Evolutionary conservation across 2,113 vertebrate species (phyloP), one percentile per base, ranked within the genome.

Genomic region (Urocitellus parryii): DNA sequence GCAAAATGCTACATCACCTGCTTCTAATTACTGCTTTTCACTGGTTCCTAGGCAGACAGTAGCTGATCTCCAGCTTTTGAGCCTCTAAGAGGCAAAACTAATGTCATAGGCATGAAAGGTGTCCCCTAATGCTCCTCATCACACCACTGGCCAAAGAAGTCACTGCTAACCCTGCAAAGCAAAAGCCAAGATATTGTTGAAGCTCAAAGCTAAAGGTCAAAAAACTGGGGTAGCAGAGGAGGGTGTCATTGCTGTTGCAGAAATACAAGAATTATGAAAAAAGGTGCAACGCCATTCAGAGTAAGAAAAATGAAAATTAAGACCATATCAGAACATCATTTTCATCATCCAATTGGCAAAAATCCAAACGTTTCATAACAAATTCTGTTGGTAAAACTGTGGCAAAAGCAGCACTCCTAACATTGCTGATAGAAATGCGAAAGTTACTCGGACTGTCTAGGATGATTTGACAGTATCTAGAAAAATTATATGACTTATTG

Each of bases 311-410:
- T 16, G 45, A 84, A 82, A 53, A 82, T 95, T 45, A 63, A 51
- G 95, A 95, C 86, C 90, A 61, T 51, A 27, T 18, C 20, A 29
- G 29, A 32, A 45, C 16, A 80, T 94, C 65, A 80, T 92, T 92
- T 16, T 95, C 68, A 89, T 94, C 48, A 74, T 53, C 68, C 58
- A 82, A 9, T 27, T 91, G 88, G 42, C 86, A 88, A 96, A 68
- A 89, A n/a, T 61, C 70, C 76, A 74, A 58, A 85, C 22, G 56
- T 76, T 42, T 70, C 56, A 39, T 32, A 48, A 37, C n/a, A 25
- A 14, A 74, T 77, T 76, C 74, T 88, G 4, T 63, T 92, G 65
- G 16, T 85, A 42, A 88, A 20, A 83, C 58, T 94, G 37, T 9
- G 37, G 56, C 13, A 17, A 73, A 73, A 51, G 34, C 45, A 24